Base-by-base conservation (phyloP, 2,113 vertebrate genomes). In the Indicator indicator region DNA sequence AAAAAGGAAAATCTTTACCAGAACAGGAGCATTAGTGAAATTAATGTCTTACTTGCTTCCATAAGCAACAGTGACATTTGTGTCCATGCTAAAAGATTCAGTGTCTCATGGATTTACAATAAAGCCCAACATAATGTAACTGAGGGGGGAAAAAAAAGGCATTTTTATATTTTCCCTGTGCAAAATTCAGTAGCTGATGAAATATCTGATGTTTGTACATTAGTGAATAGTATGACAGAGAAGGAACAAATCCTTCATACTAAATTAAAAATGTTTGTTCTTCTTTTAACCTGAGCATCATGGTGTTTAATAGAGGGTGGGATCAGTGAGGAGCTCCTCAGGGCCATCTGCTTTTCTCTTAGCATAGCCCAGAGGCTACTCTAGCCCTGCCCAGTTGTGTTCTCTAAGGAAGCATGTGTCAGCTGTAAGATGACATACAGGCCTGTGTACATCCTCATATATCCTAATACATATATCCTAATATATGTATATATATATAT, bases 91-190 rank as follows among this genome's bases (percentile, higher is more conserved):
- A 10, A 65, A 71, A 54, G 27, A 36, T 26, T 80, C 24, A 36
- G 1, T 58, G 48, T n/a, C 32, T 74, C 33, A 65, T 11, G 3
- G 14, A 78, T 89, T 89, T 58, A 52, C 5, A 44, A 28, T 59
- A 55, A 92, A 81, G 7, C 4, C 2, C 9, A n/a, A 87, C 83
- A 7, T 30, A 77, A 81, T 17, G 8, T 13, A 68, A 44, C 1
- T 36, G 9, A 14, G 9, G 4, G 4, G 4, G 6, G 20, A 19
- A 26, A 2, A 27, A 30, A 40, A n/a, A 16, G 20, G 3, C 1
- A 13, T 36, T 76, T 88, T 72, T 2, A 4, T 3, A 5, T 16
- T 78, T 83, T 60, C 9, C 3, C 21, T 71, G 18, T 52, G 16
- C 5, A 82, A 86, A 87, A 55, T 40, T 85, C 64, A 46, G 56